Conservation (phyloP, 2,797 vertebrate species). For the Crocodylus rhombifer region DNA sequence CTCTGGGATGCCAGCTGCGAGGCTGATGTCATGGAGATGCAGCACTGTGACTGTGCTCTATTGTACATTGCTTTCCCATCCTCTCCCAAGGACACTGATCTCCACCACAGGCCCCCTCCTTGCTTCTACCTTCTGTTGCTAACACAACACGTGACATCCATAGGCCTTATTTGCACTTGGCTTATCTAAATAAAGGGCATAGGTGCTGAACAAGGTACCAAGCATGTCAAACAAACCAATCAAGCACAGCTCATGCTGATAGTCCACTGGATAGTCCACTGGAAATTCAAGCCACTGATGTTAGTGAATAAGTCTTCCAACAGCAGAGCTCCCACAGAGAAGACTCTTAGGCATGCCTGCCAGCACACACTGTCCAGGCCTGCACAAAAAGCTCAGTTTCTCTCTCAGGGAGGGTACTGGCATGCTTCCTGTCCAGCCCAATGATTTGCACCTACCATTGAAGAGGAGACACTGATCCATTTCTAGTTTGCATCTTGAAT, state of each 20-base stretch:
- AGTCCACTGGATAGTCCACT: not conserved
- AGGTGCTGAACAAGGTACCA: not conserved
- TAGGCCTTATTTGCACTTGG: not conserved
- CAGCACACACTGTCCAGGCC: not conserved
- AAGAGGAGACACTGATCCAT: not conserved
- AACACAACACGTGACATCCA: not conserved
- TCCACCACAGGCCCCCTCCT: not conserved
- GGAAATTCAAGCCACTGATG: not conserved
- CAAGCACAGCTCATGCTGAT: not conserved
- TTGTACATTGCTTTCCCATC: not conserved
- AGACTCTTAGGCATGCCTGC: not conserved
- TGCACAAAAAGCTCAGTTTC: not conserved
- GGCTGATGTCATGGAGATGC: not conserved
- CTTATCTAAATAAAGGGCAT: not conserved
- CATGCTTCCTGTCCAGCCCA: not conserved
- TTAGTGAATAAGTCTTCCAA: not conserved
- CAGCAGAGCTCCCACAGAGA: not conserved
- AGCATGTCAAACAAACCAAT: not conserved
- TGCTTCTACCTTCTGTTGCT: not conserved
- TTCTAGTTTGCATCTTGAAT: not conserved
- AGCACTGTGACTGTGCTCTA: not conserved
- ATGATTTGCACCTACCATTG: not conserved
- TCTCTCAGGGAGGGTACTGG: not conserved
- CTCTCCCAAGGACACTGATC: not conserved
- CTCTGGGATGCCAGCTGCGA: not conserved